Percentiles rank a stretch among this genome's conserved stretches.
Conservation (phyloP, 2,113 vertebrate species). For the Polyodon spathula region DNA sequence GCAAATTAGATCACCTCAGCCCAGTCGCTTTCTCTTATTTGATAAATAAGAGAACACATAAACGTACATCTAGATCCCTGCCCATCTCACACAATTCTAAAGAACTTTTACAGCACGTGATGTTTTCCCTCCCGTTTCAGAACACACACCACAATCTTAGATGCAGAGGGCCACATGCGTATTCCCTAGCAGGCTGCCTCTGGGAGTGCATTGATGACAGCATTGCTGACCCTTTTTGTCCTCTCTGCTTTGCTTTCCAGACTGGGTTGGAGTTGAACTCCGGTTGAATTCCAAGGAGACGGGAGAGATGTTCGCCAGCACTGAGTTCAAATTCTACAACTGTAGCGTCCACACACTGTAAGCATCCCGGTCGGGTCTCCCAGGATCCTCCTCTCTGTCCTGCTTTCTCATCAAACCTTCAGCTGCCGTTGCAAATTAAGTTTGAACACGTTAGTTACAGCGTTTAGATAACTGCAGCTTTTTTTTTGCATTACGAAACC, state of each 20-base stretch:
- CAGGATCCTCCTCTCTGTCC: not conserved
- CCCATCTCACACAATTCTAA: no score
- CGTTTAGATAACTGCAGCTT: not conserved
- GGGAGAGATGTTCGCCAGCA: constrained; percentile 87
- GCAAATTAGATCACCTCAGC: no score
- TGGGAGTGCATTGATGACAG: no score
- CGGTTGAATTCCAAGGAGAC: constrained; percentile 89
- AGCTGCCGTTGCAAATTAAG: not conserved
- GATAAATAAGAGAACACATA: no score
- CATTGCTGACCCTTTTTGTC: not conserved
- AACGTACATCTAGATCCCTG: no score
- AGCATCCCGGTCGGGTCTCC: constrained; percentile 32
- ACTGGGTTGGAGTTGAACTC: constrained; percentile 88
- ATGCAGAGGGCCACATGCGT: no score
- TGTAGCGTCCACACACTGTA: constrained; percentile 96
- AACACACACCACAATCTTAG: no score
- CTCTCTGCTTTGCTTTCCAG: constrained; percentile 40
- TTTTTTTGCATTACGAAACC: not conserved
- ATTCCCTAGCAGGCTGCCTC: no score
- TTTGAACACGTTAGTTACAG: not conserved
- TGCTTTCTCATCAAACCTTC: constrained; percentile 27
- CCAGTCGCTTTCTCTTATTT: no score
- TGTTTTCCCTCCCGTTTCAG: no score
- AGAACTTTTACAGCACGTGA: no score
- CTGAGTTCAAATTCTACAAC: constrained; percentile 97